Evolutionary conservation across 2,888 invertebrate species (phyloP), one percentile per base, ranked within the genome.

Genomic region (Cylloceria caligata): DNA sequence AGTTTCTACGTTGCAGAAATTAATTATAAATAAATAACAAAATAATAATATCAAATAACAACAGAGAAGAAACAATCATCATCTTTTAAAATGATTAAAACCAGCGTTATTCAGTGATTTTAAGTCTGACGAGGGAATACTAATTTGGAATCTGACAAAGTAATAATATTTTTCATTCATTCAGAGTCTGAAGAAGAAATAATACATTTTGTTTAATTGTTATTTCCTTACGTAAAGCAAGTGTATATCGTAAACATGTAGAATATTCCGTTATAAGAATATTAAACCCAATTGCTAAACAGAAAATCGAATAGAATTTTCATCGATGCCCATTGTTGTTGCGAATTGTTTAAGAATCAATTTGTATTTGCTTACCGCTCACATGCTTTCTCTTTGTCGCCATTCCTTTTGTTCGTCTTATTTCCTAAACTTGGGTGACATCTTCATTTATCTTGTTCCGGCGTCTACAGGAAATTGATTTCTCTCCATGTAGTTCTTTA

Each of bases 341-440:
- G 16, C 57, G 16, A 16, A 60, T 60, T 60, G 16, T 34, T 36
- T 36, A 6, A n/a, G 24, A n/a, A 36, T 39, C 6, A 39, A n/a
- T n/a, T 36, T 11, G 5, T 3, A 1, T 30, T 4, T n/a, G 52
- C 65, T 74, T 19, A 74, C 74, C 64, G 24, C 36, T 36, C 1
- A 16, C 55, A 65, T 65, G 55, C 39, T 27, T 74, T 27, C 42
- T 55, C 27, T 21, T 65, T 30, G 60, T 47, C 24, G 21, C 34
- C 11, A 21, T 30, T 36, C 36, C 62, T 60, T 13, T 49, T 39
- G 11, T 49, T 34, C 11, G 19, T 19, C 49, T 68, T 49, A 39
- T 76, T 62, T 36, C 34, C 27, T 6, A 24, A 27, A 19, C 34
- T 68, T 36, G 7, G 34, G 2, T 5, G 24, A 16, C 76, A 76